Percentiles rank a stretch among this genome's conserved stretches.
Conservation (phyloP, 2,888 invertebrate species). For the Lycaena phlaeas region DNA sequence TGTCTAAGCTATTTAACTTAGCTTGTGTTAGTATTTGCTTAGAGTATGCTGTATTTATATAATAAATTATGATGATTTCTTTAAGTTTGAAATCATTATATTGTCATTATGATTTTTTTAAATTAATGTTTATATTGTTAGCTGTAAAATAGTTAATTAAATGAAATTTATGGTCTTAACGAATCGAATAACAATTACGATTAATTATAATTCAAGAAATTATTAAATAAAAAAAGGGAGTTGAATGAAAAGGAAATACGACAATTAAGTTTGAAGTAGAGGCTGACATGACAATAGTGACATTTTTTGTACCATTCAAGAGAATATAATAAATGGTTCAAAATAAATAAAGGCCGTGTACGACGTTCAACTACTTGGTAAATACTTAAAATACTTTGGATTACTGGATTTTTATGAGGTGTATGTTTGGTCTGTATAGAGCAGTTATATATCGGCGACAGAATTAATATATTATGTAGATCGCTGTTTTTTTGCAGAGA, state of each 20-base stretch:
- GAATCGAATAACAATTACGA: neutral
- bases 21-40: too few species aligned
- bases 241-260: slow-evolving; percentile 61
- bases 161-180: neutral
- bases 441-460: neutral
- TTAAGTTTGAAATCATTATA: too few species aligned
- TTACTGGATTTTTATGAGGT: neutral
- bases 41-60: too few species aligned
- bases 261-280: slow-evolving; percentile 50
- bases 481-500: too few species aligned
- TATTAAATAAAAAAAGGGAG: slow-evolving; percentile 29
- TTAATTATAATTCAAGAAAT: slow-evolving; percentile 2
- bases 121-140: too few species aligned
- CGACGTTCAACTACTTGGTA: neutral
- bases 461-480: too few species aligned
- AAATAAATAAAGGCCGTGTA: slow-evolving; percentile 2
- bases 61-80: too few species aligned
- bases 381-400: slow-evolving; percentile 1
- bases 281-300: slow-evolving; percentile 44
- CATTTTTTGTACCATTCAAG: slow-evolving; percentile 21
- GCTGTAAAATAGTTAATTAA: too few species aligned
- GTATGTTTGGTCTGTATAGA: neutral
- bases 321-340: slow-evolving; percentile 1
- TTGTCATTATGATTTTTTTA: too few species aligned
- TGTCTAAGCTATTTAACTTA: too few species aligned